Conservation (phyloP, 2,888 invertebrate genomes). For the Brachylomia viminalis region DNA sequence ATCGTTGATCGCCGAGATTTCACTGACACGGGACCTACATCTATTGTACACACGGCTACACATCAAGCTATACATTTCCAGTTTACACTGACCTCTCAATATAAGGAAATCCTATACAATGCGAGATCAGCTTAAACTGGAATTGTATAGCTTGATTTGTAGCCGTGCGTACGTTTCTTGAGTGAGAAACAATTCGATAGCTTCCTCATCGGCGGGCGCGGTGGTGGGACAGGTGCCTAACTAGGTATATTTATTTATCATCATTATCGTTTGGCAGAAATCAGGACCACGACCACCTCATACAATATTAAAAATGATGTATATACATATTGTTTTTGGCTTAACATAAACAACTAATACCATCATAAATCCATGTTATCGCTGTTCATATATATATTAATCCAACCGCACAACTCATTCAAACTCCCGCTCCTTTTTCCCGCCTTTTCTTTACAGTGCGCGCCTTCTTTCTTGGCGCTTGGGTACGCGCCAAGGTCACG, state of each 20-base stretch:
- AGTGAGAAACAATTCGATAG: neutral
- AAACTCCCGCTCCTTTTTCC: neutral
- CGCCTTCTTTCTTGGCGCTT: slow-evolving; percentile 33
- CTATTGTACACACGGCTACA: neutral
- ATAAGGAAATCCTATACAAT: no score
- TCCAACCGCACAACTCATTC: neutral
- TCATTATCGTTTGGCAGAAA: neutral
- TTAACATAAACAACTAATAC: neutral
- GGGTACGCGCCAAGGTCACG: slow-evolving; percentile 58
- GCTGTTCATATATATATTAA: neutral
- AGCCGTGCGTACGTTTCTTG: no score
- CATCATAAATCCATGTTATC: neutral
- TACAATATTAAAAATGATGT: neutral
- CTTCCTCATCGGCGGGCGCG: neutral
- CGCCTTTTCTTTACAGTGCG: slow-evolving; percentile 42
- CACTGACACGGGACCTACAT: neutral
- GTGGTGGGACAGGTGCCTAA: neutral
- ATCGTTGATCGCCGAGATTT: neutral
- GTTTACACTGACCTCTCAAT: no score
- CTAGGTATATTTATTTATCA: neutral
- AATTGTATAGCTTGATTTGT: no score
- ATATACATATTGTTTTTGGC: neutral
- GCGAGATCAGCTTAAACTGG: no score
- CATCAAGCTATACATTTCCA: no score
- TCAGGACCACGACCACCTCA: neutral